phyloP scores from a whole-genome alignment of 2,113 vertebrate species.

The Gavia stellata region DNA sequence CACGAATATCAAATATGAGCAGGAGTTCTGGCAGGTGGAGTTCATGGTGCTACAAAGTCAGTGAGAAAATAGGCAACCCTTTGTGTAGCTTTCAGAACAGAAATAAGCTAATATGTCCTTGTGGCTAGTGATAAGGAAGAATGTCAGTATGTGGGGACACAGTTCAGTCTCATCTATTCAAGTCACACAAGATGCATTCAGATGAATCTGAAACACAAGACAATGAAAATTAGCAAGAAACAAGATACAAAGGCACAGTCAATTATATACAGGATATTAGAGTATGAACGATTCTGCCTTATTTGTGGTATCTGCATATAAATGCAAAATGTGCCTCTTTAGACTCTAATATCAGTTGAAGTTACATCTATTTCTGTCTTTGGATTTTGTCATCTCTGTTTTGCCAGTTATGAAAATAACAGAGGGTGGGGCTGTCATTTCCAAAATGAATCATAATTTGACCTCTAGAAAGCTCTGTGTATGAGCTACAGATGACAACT shows the following conservation, averaged over 20 bases:
- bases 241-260: background rate
- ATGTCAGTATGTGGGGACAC: background rate
- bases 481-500: background rate
- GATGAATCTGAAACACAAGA: background rate
- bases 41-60: slow-evolving; percentile 28
- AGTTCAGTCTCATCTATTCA: background rate
- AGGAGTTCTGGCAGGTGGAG: slow-evolving; percentile 38
- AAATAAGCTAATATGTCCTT: slow-evolving; percentile 5
- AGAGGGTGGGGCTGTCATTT: background rate
- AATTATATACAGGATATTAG: background rate
- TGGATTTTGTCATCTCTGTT: background rate
- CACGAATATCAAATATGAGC: background rate
- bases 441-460: background rate
- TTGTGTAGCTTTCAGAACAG: slow-evolving; percentile 11
- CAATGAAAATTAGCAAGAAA: slow-evolving; percentile 25
- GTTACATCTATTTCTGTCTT: background rate
- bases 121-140: background rate
- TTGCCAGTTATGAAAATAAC: background rate
- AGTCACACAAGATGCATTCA: background rate
- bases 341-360: background rate
- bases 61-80: slow-evolving; percentile 1
- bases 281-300: background rate
- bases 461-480: background rate
- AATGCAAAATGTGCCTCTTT: background rate
- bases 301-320: background rate